These are phyloP conservation scores for Tachypleus tridentatus DNA, from an alignment of 1,140 invertebrate genomes.

Conservation along the genomic window DNA sequence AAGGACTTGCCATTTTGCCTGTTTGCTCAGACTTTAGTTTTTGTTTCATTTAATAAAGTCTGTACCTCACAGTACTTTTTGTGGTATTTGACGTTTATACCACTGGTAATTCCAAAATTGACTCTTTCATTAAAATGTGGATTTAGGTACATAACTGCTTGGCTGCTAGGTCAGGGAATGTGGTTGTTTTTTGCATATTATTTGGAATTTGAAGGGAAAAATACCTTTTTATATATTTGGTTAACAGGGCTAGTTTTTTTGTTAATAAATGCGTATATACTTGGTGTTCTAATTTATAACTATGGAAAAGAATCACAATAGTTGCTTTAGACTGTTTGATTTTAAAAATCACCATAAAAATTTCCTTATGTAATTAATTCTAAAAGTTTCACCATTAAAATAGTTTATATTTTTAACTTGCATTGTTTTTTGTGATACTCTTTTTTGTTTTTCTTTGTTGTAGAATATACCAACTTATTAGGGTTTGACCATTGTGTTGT, in stretches of 20 bases:
- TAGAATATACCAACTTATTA: too few relatives aligned
- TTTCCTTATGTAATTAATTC: too few relatives aligned
- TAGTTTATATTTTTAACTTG: too few relatives aligned
- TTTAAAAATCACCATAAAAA: too few relatives aligned
- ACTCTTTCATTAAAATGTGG: conserved; percentile 26
- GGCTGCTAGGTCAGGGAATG: conserved; percentile 62
- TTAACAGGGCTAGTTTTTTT: conserved; percentile 38
- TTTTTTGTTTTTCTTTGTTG: too few relatives aligned
- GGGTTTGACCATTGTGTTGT: too few relatives aligned
- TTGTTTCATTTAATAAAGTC: conserved; percentile 93
- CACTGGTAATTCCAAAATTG: conserved; percentile 35
- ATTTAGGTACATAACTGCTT: conserved; percentile 41
- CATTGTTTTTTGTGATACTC: too few relatives aligned
- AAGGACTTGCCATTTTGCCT: conserved; percentile 61
- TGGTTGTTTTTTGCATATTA: conserved; percentile 88
- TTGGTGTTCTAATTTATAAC: too few relatives aligned
- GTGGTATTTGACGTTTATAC: conserved; percentile 67
- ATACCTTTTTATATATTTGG: conserved; percentile 55
- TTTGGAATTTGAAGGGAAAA: conserved; percentile 73
- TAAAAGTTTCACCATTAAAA: too few relatives aligned
- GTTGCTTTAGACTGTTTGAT: too few relatives aligned
- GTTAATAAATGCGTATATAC: conserved; percentile 29
- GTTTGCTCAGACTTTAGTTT: conserved; percentile 68
- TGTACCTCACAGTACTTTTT: conserved; percentile 96
- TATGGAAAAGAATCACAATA: too few relatives aligned